phyloP scores from a whole-genome alignment of 2,113 vertebrate species.

The Plectropomus leopardus region DNA sequence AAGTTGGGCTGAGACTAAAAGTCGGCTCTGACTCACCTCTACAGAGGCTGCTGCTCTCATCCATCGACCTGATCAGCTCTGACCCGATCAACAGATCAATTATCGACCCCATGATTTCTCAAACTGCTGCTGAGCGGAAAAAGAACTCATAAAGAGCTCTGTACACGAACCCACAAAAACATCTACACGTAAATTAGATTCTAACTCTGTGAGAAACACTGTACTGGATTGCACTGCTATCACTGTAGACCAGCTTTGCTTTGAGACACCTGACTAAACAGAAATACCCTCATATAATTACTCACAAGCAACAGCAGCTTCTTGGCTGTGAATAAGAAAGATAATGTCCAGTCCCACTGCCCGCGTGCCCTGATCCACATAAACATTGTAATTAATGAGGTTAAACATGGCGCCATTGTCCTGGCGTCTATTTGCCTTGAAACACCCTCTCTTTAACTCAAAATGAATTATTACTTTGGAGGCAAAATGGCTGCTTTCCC shows the following conservation, averaged over 20 bases:
- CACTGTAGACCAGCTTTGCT: conserved; percentile 42
- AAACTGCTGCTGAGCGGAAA: too few species aligned
- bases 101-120: too few species aligned
- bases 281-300: conserved; percentile 45
- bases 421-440: conserved; percentile 6
- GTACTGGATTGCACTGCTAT: conserved; percentile 30
- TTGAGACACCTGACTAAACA: conserved; percentile 54
- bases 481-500: conserved; percentile 1
- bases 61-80: too few species aligned
- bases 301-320: conserved; percentile 23
- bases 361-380: conserved; percentile 41
- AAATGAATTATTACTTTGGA: conserved; percentile 24
- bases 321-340: conserved; percentile 45
- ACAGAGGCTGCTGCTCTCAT: too few species aligned
- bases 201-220: too few species aligned
- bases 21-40: too few species aligned
- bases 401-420: conserved; percentile 50
- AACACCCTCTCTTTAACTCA: conserved; percentile 23
- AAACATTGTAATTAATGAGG: conserved; percentile 58
- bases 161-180: too few species aligned
- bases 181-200: too few species aligned
- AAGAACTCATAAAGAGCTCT: too few species aligned
- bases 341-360: conserved; percentile 34
- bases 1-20: too few species aligned
- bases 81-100: too few species aligned